A percentile compares a stretch with the other conserved stretches of the same genome.
These are phyloP conservation scores for Sphaerodactylus townsendi DNA, from an alignment of 2,113 vertebrate species.

Conservation along the genomic window DNA sequence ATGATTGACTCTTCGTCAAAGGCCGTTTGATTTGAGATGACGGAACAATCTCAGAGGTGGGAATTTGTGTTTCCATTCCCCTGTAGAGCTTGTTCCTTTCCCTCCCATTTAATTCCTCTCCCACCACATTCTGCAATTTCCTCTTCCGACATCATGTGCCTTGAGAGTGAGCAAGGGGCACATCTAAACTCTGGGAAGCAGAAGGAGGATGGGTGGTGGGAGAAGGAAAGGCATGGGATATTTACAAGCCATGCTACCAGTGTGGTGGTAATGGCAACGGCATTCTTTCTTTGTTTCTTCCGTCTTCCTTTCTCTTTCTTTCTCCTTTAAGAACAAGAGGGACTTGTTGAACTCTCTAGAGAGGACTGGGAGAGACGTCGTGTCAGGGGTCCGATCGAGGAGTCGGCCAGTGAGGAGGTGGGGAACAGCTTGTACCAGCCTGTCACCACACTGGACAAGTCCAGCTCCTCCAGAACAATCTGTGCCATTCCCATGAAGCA, in stretches of 20 bases:
- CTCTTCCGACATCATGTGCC: fast-evolving
- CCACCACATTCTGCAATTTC: not conserved
- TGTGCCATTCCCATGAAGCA: constrained; percentile 99
- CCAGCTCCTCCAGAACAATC: constrained; percentile 96
- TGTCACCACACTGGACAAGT: constrained; percentile 84
- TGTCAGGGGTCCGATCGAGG: constrained; percentile 91
- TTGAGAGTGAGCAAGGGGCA: not conserved
- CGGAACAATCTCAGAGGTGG: constrained; percentile 32
- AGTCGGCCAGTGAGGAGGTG: constrained; percentile 95
- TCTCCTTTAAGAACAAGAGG: constrained; percentile 86
- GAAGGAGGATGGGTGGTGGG: constrained; percentile 14
- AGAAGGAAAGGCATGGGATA: constrained; percentile 47
- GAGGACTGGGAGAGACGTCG: constrained; percentile 97
- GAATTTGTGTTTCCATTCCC: not conserved
- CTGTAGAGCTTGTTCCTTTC: not conserved
- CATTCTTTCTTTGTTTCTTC: not conserved
- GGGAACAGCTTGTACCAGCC: constrained; percentile 99
- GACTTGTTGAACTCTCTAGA: constrained; percentile 96
- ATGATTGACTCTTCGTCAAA: not conserved
- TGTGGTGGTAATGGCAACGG: constrained; percentile 25
- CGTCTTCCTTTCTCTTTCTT: not conserved
- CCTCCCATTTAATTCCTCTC: not conserved
- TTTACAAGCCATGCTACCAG: constrained; percentile 67
- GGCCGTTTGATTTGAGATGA: not conserved
- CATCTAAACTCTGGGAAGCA: not conserved